phyloP scores from a whole-genome alignment of 2,797 vertebrate genomes.

The Amblyraja radiata region DNA sequence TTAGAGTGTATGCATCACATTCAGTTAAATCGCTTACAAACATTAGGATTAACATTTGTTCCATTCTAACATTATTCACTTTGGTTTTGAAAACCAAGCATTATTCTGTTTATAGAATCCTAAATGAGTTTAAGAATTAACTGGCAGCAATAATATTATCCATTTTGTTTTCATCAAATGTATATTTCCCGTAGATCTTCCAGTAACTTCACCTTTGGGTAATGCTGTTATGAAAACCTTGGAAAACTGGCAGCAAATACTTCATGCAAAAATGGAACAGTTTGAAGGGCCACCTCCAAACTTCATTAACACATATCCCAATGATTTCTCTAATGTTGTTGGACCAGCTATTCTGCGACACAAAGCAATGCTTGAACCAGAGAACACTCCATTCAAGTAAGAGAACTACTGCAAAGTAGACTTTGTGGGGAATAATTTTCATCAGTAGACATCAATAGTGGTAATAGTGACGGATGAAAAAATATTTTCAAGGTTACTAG shows the following conservation, averaged over 20 bases:
- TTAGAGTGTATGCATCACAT: background rate
- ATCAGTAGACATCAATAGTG: too few relatives aligned
- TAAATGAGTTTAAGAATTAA: background rate
- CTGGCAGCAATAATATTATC: background rate
- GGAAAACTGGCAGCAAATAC: slow-evolving; percentile 91
- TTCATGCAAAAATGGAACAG: slow-evolving; percentile 83
- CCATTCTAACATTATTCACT: background rate
- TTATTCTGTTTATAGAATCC: background rate
- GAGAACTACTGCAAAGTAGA: slow-evolving; percentile 38
- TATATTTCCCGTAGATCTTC: slow-evolving; percentile 68
- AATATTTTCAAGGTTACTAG: too few relatives aligned
- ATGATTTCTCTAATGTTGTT: slow-evolving; percentile 71
- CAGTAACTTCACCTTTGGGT: slow-evolving; percentile 83
- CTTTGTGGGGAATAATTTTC: too few relatives aligned
- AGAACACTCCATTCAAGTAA: slow-evolving; percentile 97
- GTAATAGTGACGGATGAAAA: too few relatives aligned
- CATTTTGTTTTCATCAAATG: background rate
- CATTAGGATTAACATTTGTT: background rate
- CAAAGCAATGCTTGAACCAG: slow-evolving; percentile 95
- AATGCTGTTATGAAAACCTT: slow-evolving; percentile 87
- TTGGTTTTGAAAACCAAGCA: background rate
- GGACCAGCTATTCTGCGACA: slow-evolving; percentile 83
- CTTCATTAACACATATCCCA: slow-evolving; percentile 87
- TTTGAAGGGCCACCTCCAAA: slow-evolving; percentile 92
- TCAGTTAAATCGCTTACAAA: background rate